Evolutionary conservation across 2,113 vertebrate species (phyloP).

Genomic region (Tringa solitaria): DNA sequence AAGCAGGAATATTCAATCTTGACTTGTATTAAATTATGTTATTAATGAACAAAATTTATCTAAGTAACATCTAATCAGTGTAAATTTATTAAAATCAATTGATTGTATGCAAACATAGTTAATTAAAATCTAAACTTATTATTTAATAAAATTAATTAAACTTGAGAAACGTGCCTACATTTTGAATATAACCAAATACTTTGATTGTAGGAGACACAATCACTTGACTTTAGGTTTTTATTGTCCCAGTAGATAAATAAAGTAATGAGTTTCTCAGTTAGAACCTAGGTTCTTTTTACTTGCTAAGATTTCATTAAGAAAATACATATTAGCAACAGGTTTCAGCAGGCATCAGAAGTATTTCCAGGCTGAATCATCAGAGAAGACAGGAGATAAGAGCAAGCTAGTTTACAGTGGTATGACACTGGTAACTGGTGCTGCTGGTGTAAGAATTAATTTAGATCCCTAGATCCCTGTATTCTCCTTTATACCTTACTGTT

Average conservation of each 20-base stretch:
- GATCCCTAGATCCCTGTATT: not conserved
- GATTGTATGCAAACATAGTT: not conserved
- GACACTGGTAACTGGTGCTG: not conserved
- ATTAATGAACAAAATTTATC: not conserved
- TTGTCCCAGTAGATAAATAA: not conserved
- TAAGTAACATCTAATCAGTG: not conserved
- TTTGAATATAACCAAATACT: not conserved
- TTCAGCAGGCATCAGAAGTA: not conserved
- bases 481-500: not conserved
- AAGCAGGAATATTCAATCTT: not conserved
- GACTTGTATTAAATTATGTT: not conserved
- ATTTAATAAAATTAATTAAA: not conserved
- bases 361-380: not conserved
- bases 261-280: not conserved
- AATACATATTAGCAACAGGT: not conserved
- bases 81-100: not conserved
- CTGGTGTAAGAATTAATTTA: not conserved
- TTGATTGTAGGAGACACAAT: not conserved
- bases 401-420: not conserved
- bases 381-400: not conserved
- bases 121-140: not conserved
- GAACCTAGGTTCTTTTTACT: not conserved
- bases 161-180: not conserved
- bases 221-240: not conserved
- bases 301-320: not conserved